A percentile compares a stretch with the other conserved stretches of the same genome.
Conservation (phyloP, 2,113 vertebrate species). For the Callocephalon fimbriatum region DNA sequence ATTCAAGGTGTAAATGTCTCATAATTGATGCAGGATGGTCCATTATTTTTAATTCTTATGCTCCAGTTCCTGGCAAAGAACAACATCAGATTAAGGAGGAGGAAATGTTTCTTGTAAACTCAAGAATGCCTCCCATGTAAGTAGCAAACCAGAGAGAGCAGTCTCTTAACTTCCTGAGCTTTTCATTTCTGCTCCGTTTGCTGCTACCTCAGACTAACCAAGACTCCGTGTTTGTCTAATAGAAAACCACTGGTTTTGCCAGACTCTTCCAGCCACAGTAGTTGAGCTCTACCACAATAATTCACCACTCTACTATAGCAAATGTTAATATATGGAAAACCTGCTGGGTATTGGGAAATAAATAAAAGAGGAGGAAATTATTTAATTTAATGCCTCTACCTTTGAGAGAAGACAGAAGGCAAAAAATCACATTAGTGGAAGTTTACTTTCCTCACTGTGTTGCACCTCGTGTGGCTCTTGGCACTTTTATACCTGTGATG, state of each 20-base stretch:
- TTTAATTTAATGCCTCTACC: not conserved
- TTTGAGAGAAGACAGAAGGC: not conserved
- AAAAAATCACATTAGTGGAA: not conserved
- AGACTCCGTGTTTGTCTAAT: slow-evolving; percentile 45
- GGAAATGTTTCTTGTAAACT: not conserved
- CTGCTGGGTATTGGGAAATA: not conserved
- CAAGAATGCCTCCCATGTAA: not conserved
- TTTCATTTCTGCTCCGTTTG: slow-evolving; percentile 62
- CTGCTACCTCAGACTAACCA: slow-evolving; percentile 48
- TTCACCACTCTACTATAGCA: not conserved
- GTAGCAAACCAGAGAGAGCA: not conserved
- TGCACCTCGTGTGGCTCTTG: not conserved
- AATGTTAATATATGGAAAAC: not conserved
- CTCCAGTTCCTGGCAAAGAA: not conserved
- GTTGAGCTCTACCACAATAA: slow-evolving; percentile 42
- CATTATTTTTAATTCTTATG: not conserved
- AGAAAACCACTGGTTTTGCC: not conserved
- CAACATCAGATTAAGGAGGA: not conserved
- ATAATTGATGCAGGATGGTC: not conserved
- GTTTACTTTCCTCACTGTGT: not conserved
- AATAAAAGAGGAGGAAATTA: not conserved
- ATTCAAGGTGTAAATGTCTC: not conserved
- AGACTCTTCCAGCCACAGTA: slow-evolving; percentile 44
- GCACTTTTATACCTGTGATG: not conserved
- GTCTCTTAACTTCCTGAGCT: not conserved